A percentile compares a stretch with the other conserved stretches of the same genome.
Conservation (phyloP, 2,797 vertebrate genomes). For the Poecilia wingei region DNA sequence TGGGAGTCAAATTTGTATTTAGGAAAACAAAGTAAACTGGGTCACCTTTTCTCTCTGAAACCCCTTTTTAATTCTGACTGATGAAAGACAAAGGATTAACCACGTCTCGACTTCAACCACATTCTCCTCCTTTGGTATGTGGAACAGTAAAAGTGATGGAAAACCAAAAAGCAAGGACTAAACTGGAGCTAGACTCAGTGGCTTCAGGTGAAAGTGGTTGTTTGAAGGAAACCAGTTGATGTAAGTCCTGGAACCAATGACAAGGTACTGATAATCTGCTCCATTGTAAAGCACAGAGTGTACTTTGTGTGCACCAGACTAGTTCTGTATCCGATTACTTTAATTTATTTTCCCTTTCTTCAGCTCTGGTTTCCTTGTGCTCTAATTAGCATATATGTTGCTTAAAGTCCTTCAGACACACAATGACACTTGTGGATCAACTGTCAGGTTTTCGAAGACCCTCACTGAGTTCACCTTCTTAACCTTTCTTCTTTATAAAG, state of each 20-base stretch:
- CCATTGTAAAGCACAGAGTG: constrained; percentile 64
- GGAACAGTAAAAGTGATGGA: constrained; percentile 29
- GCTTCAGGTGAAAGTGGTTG: constrained; percentile 46
- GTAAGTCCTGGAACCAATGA: constrained; percentile 46
- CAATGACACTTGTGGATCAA: constrained; percentile 58
- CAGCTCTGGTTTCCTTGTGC: constrained; percentile 30
- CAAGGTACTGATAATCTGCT: constrained; percentile 54
- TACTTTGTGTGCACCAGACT: constrained; percentile 67
- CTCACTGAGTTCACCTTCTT: constrained; percentile 40
- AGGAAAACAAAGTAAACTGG: constrained; percentile 13
- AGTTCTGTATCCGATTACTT: constrained; percentile 57
- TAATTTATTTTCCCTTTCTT: constrained; percentile 57
- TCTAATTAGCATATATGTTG: constrained; percentile 53
- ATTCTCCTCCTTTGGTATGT: constrained; percentile 38
- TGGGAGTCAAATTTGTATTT: constrained; percentile 8
- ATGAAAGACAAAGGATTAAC: constrained; percentile 1
- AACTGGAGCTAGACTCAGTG: constrained; percentile 13
- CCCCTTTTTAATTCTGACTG: constrained; percentile 16
- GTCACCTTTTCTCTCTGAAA: constrained; percentile 13
- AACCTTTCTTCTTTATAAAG: constrained; percentile 27
- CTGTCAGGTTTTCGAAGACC: constrained; percentile 55
- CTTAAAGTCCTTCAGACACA: constrained; percentile 59
- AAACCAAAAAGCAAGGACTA: constrained; percentile 6
- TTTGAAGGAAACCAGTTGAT: constrained; percentile 62
- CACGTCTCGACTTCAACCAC: constrained; percentile 38